Evolutionary conservation across 2,888 invertebrate genomes (phyloP).

Genomic region (Diaperis boleti): DNA sequence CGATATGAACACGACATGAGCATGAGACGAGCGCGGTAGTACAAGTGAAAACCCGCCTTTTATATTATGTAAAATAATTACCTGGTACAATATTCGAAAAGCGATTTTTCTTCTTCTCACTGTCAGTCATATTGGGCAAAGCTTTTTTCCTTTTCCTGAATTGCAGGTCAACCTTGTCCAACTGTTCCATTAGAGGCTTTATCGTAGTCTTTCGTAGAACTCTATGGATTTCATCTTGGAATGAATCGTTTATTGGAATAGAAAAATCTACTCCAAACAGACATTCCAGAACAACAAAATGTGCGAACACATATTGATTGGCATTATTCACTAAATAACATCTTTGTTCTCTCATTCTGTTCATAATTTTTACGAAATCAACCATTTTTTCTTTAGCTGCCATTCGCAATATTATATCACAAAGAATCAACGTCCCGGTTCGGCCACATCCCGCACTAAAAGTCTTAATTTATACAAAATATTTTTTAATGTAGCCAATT

Average conservation of each 20-base stretch:
- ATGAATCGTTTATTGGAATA: constrained; percentile 56
- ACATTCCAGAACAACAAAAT: constrained; percentile 62
- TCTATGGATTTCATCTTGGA: constrained; percentile 50
- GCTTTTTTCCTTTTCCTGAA: constrained; percentile 10
- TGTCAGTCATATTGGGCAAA: background rate
- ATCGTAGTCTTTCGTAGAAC: constrained; percentile 51
- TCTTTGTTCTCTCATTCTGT: constrained; percentile 55
- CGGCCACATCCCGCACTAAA: constrained; percentile 70
- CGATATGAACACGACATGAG: too few species aligned
- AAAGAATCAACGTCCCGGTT: constrained; percentile 70
- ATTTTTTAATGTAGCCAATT: background rate
- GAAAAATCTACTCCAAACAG: constrained; percentile 58
- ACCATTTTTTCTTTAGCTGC: constrained; percentile 59
- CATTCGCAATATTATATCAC: constrained; percentile 68
- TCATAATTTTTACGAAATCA: constrained; percentile 50
- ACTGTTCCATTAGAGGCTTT: constrained; percentile 42
- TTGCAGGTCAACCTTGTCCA: constrained; percentile 8
- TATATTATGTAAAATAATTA: constrained; percentile 37
- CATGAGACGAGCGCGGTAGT: too few species aligned
- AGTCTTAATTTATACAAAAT: constrained; percentile 58
- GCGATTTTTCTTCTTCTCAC: constrained; percentile 56
- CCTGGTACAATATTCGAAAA: constrained; percentile 59
- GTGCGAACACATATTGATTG: constrained; percentile 64
- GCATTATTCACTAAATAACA: constrained; percentile 58
- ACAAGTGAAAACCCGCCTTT: too few species aligned